A percentile compares a stretch with the other conserved stretches of the same genome.
phyloP scores from a whole-genome alignment of 2,888 invertebrate genomes.

The Gymnosoma rotundatum region DNA sequence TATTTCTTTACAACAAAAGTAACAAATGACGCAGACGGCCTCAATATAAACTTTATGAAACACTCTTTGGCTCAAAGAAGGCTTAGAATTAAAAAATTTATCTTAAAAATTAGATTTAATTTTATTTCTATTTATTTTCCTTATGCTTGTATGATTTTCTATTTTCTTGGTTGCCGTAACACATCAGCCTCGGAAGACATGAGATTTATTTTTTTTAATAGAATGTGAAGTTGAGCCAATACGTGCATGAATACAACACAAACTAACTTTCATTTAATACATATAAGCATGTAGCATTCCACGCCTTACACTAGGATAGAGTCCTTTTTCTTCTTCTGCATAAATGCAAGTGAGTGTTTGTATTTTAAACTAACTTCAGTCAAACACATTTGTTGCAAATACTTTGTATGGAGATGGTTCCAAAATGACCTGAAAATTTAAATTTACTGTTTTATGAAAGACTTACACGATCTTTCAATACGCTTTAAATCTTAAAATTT shows the following conservation, averaged over 20 bases:
- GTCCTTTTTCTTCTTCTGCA: slow-evolving; percentile 8
- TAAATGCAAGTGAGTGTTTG: neutral
- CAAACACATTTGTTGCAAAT: slow-evolving; percentile 29
- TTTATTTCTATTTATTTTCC: slow-evolving; percentile 14
- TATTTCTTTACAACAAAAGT: neutral
- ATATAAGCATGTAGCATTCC: slow-evolving; percentile 22
- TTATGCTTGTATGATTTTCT: slow-evolving; percentile 9
- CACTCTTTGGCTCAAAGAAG: neutral
- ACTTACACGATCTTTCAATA: too few species aligned
- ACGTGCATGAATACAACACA: slow-evolving; percentile 10
- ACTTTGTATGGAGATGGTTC: neutral
- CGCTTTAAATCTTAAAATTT: too few species aligned
- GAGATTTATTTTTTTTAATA: slow-evolving; percentile 45
- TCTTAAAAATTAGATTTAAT: slow-evolving; percentile 5
- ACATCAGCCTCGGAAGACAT: slow-evolving; percentile 28
- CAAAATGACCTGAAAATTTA: too few species aligned
- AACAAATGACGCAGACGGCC: neutral
- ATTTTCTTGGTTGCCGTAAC: slow-evolving; percentile 42
- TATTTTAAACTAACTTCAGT: neutral
- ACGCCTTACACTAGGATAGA: slow-evolving; percentile 1
- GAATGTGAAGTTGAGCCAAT: slow-evolving; percentile 24
- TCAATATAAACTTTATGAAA: slow-evolving; percentile 1
- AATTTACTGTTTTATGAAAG: too few species aligned
- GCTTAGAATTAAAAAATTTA: neutral
- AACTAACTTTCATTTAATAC: slow-evolving; percentile 10